Base-by-base conservation (phyloP, 2,113 vertebrate genomes). In the Tachysurus vachellii region DNA sequence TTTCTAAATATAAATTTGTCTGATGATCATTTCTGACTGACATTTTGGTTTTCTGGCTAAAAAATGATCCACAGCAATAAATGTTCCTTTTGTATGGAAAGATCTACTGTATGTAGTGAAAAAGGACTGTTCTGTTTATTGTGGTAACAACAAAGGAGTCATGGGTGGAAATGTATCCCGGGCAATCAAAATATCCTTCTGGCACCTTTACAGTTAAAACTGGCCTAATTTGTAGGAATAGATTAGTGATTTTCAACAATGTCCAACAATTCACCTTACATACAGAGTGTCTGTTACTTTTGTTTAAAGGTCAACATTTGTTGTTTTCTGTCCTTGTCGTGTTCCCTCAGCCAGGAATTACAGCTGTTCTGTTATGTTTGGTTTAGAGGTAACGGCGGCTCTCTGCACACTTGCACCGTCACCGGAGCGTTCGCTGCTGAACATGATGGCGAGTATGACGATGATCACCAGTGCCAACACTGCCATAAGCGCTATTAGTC, bases 391-490 rank as follows among this genome's bases (percentile, higher is more conserved):
- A 16, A 75, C 50, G 17, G 36, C 71, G 14, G 56, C 59, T 66
- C 11, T 57, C 44, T 86, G 31, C 28, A 16, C 57, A 23, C 80
- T 66, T 14, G 53, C 23, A 36, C 36, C 36, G 19, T 82, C 59
- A 47, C 12, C 12, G 11, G 50, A n/a, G n/a, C 5, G 36, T n/a
- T 23, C 11, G 62, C 16, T 80, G 81, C 23, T 70, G 47, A 89
- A 31, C 88, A 91, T 89, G 57, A 61, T 5, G 26, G 42, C 57
- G 0, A 88, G 73, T 36, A 90, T 79, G 19, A 86, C 19, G 47
- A 92, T 84, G 12, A 91, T 70, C 64, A 90, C 68, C 73, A 88
- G 26, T 28, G 87, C 87, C 50, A 88, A 80, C 36, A 86, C 36
- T 36, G 77, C 14, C 26, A 88, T 56, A 12, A 87, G 10, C 28